A percentile compares a stretch with the other conserved stretches of the same genome.
phyloP scores from a whole-genome alignment of 1,140 invertebrate genomes.

The Plectrocnemia conspersa region DNA sequence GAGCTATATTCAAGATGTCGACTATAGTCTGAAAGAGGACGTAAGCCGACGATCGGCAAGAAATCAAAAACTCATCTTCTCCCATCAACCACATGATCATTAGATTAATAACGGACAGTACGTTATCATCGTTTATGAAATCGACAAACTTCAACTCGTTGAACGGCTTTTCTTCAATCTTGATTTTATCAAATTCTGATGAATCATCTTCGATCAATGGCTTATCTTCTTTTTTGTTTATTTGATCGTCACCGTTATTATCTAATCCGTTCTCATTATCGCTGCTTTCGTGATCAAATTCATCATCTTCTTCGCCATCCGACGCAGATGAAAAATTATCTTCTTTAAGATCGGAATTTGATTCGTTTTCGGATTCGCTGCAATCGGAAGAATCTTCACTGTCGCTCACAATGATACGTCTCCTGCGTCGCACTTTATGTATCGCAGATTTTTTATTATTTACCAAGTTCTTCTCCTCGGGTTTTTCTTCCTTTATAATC shows the following conservation, averaged over 20 bases:
- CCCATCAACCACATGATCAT: slow-evolving; percentile 46
- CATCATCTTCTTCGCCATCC: slow-evolving; percentile 44
- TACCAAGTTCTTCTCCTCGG: slow-evolving; percentile 1
- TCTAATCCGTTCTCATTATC: slow-evolving; percentile 8
- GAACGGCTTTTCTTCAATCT: slow-evolving; percentile 15
- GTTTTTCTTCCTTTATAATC: slow-evolving; percentile 3
- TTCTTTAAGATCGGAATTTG: slow-evolving; percentile 41
- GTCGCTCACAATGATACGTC: slow-evolving; percentile 15
- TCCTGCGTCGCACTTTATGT: slow-evolving; percentile 18
- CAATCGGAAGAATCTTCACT: slow-evolving; percentile 21
- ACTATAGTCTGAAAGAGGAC: slow-evolving; percentile 49
- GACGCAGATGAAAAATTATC: slow-evolving; percentile 41
- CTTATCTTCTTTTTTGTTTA: not conserved
- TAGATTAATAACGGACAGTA: slow-evolving; percentile 45
- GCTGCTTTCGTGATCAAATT: slow-evolving; percentile 40
- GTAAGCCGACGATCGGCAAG: slow-evolving; percentile 48
- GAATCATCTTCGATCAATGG: not conserved
- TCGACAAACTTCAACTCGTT: slow-evolving; percentile 19
- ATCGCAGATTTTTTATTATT: slow-evolving; percentile 8
- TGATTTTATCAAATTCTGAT: not conserved
- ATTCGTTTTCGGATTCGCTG: slow-evolving; percentile 35
- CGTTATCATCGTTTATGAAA: slow-evolving; percentile 39
- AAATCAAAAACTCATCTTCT: slow-evolving; percentile 49
- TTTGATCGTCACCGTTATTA: slow-evolving; percentile 3
- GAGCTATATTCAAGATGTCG: slow-evolving; percentile 48